Percentiles rank a stretch among this genome's conserved stretches.
These are phyloP conservation scores for Leptobrachium ailaonicum DNA, from an alignment of 2,113 vertebrate species.

Conservation along the genomic window DNA sequence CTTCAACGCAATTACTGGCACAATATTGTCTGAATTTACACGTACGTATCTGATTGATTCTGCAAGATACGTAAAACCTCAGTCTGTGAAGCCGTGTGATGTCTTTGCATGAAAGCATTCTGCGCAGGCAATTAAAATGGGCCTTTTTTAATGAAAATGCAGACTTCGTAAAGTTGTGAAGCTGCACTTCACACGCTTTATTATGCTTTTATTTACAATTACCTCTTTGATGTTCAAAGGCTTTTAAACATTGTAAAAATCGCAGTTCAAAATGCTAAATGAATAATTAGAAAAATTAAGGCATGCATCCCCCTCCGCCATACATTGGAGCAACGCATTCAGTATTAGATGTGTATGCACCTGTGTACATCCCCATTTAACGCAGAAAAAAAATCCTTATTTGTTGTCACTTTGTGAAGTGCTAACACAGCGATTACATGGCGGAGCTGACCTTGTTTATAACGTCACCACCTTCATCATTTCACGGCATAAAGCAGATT, in stretches of 20 bases:
- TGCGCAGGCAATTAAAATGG: constrained; percentile 35
- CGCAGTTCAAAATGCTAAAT: constrained; percentile 36
- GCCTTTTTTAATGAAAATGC: constrained; percentile 30
- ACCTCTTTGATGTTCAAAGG: constrained; percentile 39
- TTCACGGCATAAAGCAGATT: neutral
- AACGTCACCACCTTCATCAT: neutral
- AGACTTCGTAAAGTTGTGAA: constrained; percentile 40
- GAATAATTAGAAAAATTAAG: constrained; percentile 33
- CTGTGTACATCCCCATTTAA: constrained; percentile 23
- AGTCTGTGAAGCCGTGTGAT: constrained; percentile 29
- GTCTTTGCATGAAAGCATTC: constrained; percentile 37
- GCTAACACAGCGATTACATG: neutral
- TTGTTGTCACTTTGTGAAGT: neutral
- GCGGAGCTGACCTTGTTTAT: neutral
- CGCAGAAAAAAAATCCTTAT: neutral
- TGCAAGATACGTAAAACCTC: constrained; percentile 19
- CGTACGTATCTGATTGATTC: constrained; percentile 21
- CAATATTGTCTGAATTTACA: constrained; percentile 13
- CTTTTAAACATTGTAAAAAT: constrained; percentile 31
- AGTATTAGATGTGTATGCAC: constrained; percentile 15
- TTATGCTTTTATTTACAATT: constrained; percentile 27
- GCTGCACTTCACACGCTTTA: constrained; percentile 27
- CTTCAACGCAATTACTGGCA: constrained; percentile 24
- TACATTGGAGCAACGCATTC: neutral
- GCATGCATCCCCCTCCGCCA: neutral